Evolutionary conservation across 2,888 invertebrate genomes (phyloP).

Genomic region (Leptopterna dolabrata): DNA sequence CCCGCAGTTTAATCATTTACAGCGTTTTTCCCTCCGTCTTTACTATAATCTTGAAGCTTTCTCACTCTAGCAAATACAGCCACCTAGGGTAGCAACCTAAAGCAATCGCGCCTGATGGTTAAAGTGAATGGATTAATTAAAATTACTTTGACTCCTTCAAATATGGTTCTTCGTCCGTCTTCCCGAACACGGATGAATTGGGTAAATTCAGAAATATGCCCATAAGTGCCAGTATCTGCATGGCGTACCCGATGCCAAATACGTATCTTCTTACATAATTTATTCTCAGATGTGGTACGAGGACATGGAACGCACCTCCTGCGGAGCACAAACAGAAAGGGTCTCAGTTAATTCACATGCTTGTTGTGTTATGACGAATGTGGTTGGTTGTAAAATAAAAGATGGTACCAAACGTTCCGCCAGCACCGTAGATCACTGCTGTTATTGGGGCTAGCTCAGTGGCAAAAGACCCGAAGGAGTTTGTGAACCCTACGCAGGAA

Average conservation of each 20-base stretch:
- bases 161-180: slow-evolving; percentile 69
- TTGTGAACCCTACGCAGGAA: slow-evolving; percentile 88
- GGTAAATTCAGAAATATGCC: slow-evolving; percentile 91
- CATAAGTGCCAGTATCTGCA: slow-evolving; percentile 75
- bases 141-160: slow-evolving; percentile 3
- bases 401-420: slow-evolving; percentile 84
- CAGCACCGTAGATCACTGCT: slow-evolving; percentile 92
- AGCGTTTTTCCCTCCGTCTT: no score
- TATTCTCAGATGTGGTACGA: background rate
- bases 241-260: background rate
- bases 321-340: no score
- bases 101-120: no score
- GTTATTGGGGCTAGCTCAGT: slow-evolving; percentile 93
- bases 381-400: background rate
- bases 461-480: slow-evolving; percentile 78
- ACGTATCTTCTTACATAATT: slow-evolving; percentile 15
- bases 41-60: no score
- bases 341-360: background rate
- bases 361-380: background rate
- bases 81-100: no score
- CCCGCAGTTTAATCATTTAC: no score
- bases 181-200: slow-evolving; percentile 79
- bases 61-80: no score
- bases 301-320: slow-evolving; percentile 27
- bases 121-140: no score